Percentiles rank a stretch among this genome's conserved stretches.
phyloP scores from a whole-genome alignment of 2,797 vertebrate genomes.

The Oreochromis mossambicus region DNA sequence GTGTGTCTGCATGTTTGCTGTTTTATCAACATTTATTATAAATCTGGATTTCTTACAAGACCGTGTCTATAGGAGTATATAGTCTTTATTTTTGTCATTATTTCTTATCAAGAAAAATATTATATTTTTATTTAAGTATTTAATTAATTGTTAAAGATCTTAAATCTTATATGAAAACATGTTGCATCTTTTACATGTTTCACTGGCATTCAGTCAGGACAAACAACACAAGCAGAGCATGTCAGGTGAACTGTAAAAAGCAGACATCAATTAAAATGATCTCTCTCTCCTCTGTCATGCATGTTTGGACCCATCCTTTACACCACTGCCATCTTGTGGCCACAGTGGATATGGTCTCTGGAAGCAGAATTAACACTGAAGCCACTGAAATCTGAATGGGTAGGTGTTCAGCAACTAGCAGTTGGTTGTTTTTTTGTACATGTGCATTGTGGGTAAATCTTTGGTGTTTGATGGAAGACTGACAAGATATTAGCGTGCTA shows the following conservation, averaged over 20 bases:
- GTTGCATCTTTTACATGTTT: background rate
- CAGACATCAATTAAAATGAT: too few relatives aligned
- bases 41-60: background rate
- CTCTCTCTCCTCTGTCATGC: accelerated
- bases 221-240: accelerated
- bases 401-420: accelerated
- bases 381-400: background rate
- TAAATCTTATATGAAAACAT: background rate
- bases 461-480: background rate
- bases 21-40: background rate
- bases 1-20: background rate
- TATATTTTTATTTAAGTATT: background rate
- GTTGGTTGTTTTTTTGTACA: accelerated
- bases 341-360: background rate
- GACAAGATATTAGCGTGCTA: background rate
- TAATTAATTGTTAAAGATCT: background rate
- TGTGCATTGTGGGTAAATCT: background rate
- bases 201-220: background rate
- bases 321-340: background rate
- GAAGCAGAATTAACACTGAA: background rate
- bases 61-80: background rate
- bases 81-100: background rate
- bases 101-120: background rate
- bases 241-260: background rate
- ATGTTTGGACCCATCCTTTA: background rate